Evolutionary conservation across 2,888 invertebrate genomes (phyloP).

Genomic region (Cheilosia impressa): DNA sequence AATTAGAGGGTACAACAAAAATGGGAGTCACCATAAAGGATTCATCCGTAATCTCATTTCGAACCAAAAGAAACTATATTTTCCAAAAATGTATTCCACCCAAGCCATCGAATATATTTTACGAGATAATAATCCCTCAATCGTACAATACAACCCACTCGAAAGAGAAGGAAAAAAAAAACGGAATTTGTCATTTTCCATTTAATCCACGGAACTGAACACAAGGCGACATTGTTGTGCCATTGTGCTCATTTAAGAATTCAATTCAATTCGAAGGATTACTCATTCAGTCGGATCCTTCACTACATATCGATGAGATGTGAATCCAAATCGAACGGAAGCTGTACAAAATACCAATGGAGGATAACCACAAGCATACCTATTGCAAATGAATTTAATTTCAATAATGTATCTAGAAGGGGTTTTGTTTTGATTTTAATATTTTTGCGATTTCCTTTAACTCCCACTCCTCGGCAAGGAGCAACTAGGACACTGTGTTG

Average conservation of each 20-base stretch:
- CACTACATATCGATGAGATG: conserved; percentile 12
- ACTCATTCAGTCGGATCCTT: conserved; percentile 21
- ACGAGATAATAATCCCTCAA: conserved; percentile 47
- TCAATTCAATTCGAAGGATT: conserved; percentile 48
- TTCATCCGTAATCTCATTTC: neutral
- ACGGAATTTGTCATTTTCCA: conserved; percentile 45
- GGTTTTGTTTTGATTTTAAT: conserved; percentile 31
- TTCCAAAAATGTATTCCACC: conserved; percentile 12
- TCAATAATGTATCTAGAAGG: conserved; percentile 45
- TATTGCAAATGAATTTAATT: conserved; percentile 39
- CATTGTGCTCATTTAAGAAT: conserved; percentile 39
- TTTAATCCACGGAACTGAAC: conserved; percentile 39
- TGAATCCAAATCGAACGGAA: conserved; percentile 34
- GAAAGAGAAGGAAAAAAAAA: neutral
- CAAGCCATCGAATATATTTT: conserved; percentile 20
- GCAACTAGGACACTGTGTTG: neutral
- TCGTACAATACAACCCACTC: conserved; percentile 17
- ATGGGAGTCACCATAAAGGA: neutral
- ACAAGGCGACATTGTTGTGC: conserved; percentile 16
- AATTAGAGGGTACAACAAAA: too few species aligned
- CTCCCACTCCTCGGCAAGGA: neutral
- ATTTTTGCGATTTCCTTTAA: conserved; percentile 7
- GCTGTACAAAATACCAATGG: conserved; percentile 18
- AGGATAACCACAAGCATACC: neutral
- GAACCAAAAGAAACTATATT: neutral